phyloP scores from a whole-genome alignment of 2,797 vertebrate species.

The Spinibarbus caldwelli region DNA sequence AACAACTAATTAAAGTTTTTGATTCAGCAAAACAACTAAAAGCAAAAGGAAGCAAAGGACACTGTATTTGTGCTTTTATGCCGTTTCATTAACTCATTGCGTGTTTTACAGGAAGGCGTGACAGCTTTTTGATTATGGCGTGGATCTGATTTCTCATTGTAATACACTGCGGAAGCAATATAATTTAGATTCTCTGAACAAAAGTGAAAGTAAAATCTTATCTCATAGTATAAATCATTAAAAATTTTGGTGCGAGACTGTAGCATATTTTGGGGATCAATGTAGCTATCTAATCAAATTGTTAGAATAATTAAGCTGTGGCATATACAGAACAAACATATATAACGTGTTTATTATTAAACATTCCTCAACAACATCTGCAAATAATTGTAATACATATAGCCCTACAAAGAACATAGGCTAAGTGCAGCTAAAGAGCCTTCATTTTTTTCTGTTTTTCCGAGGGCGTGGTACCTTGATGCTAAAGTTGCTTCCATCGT shows the following conservation, averaged over 20 bases:
- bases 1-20: neutral
- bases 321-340: neutral
- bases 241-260: neutral
- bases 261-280: neutral
- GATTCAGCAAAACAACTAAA: conserved; percentile 5
- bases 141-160: neutral
- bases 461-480: conserved; percentile 22
- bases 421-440: neutral
- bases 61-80: neutral
- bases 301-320: neutral
- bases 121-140: neutral
- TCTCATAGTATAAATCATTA: neutral
- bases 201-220: neutral
- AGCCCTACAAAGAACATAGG: neutral
- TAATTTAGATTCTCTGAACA: neutral
- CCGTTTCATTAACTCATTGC: neutral
- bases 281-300: neutral
- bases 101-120: conserved; percentile 1
- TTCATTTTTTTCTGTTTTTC: neutral
- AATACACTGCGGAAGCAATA: neutral
- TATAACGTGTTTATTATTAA: neutral
- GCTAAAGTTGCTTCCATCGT: neutral
- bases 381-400: neutral
- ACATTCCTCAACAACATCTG: neutral
- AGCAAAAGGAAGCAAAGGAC: neutral